These are phyloP conservation scores for Cistogaster globosa DNA, from an alignment of 2,888 invertebrate genomes.

Conservation along the genomic window DNA sequence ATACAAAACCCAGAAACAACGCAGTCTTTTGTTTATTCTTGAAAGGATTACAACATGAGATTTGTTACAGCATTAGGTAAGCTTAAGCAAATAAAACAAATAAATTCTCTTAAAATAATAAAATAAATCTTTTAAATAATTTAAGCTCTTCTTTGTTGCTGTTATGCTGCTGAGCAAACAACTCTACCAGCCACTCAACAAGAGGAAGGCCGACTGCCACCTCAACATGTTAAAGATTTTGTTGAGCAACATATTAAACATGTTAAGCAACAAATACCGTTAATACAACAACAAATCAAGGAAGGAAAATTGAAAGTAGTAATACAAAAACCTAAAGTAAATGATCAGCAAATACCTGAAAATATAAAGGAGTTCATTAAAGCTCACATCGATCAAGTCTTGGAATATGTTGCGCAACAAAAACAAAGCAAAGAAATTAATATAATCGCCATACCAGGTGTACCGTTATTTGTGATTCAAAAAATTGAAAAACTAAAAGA, in stretches of 20 bases:
- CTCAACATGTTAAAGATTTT: slow-evolving; percentile 43
- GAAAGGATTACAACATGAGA: slow-evolving; percentile 52
- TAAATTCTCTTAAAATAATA: not conserved
- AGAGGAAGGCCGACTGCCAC: slow-evolving; percentile 6
- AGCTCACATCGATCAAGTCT: slow-evolving; percentile 25
- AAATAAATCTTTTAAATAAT: not conserved
- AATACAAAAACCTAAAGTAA: slow-evolving; percentile 1
- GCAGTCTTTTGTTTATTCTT: slow-evolving; percentile 36
- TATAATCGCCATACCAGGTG: not conserved
- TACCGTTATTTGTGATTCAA: slow-evolving; percentile 16
- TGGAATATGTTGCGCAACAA: slow-evolving; percentile 33
- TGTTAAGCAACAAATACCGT: slow-evolving; percentile 41
- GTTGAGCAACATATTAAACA: slow-evolving; percentile 49
- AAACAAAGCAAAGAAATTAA: not conserved
- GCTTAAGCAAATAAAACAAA: not conserved
- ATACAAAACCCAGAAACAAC: not conserved
- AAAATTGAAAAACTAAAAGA: slow-evolving; percentile 43
- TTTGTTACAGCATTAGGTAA: slow-evolving; percentile 56
- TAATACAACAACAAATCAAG: slow-evolving; percentile 42
- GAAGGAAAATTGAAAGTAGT: slow-evolving; percentile 33
- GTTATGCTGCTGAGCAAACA: slow-evolving; percentile 47
- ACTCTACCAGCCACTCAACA: slow-evolving; percentile 4
- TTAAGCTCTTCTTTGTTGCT: slow-evolving; percentile 54
- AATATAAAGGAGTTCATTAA: slow-evolving; percentile 28
- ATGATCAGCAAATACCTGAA: slow-evolving; percentile 19